These are phyloP conservation scores for Phalacrocorax carbo DNA, from an alignment of 2,113 vertebrate genomes.

Conservation along the genomic window DNA sequence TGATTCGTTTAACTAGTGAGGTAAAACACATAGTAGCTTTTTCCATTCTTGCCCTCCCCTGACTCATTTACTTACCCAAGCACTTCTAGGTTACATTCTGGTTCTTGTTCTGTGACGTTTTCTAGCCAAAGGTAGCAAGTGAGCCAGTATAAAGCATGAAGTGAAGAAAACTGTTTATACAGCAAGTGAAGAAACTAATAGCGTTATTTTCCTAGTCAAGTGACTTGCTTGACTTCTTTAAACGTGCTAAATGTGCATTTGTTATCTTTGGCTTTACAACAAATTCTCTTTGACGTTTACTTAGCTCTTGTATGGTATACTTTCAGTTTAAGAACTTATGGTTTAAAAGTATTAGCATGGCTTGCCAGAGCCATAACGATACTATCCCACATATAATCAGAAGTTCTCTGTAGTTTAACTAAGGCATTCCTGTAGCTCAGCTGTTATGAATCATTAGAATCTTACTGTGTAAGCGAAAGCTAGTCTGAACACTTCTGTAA, in stretches of 20 bases:
- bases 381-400: neutral
- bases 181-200: neutral
- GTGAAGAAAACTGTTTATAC: neutral
- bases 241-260: neutral
- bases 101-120: neutral
- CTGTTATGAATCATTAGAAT: neutral
- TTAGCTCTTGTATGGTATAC: neutral
- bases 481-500: neutral
- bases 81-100: neutral
- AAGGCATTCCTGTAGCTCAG: neutral
- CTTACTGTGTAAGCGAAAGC: neutral
- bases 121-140: neutral
- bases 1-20: conserved; percentile 98
- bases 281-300: neutral
- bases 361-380: neutral
- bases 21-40: conserved; percentile 68
- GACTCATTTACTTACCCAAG: neutral
- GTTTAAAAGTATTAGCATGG: neutral
- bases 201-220: neutral
- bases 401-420: neutral
- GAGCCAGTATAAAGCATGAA: neutral
- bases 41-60: neutral
- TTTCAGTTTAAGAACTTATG: neutral
- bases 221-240: neutral
- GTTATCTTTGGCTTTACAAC: neutral